phyloP scores from a whole-genome alignment of 1,140 invertebrate species.

The Neodiprion pinetum region DNA sequence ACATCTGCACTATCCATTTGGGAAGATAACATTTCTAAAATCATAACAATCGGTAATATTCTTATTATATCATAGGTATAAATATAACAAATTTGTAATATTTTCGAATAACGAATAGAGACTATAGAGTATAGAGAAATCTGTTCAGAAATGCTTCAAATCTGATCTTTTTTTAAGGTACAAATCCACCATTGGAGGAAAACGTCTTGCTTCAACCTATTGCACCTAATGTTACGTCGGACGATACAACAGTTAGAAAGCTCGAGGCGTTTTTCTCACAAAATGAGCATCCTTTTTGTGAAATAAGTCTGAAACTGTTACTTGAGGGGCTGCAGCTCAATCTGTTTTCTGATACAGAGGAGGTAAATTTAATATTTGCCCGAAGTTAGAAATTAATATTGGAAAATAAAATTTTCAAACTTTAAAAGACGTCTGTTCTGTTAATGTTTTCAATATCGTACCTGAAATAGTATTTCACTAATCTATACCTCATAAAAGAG shows the following conservation, averaged over 20 bases:
- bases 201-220: neutral
- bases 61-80: no score
- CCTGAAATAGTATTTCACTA: no score
- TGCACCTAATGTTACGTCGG: slow-evolving; percentile 21
- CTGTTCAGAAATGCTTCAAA: neutral
- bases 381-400: neutral
- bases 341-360: slow-evolving; percentile 77
- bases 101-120: no score
- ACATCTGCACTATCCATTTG: slow-evolving; percentile 73
- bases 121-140: no score
- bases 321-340: slow-evolving; percentile 74
- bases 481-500: no score
- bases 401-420: no score
- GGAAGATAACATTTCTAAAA: slow-evolving; percentile 68
- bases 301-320: slow-evolving; percentile 67
- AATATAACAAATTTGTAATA: no score
- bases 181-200: neutral
- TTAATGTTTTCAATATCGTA: slow-evolving; percentile 12
- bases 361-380: slow-evolving; percentile 51
- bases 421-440: neutral
- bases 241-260: slow-evolving; percentile 72
- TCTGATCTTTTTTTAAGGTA: neutral
- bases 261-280: slow-evolving; percentile 78
- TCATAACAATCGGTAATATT: slow-evolving; percentile 24
- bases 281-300: slow-evolving; percentile 62